phyloP scores from a whole-genome alignment of 2,888 invertebrate genomes.

The Acleris literana region DNA sequence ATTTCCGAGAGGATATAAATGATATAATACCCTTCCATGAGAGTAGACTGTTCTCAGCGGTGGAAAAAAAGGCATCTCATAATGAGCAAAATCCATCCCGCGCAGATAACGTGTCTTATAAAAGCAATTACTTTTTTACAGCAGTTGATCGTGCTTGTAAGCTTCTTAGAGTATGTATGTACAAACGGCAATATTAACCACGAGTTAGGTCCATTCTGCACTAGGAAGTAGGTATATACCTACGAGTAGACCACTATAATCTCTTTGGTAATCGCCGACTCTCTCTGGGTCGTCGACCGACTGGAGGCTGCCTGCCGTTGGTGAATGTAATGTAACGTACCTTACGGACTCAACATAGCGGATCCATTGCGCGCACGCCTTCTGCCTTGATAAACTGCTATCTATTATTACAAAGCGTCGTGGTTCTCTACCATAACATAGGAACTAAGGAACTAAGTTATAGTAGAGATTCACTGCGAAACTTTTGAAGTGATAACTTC shows the following conservation, averaged over 20 bases:
- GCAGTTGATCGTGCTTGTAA: conserved; percentile 20
- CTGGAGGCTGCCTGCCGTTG: conserved; percentile 73
- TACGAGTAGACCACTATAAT: conserved; percentile 58
- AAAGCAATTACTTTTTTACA: conserved; percentile 18
- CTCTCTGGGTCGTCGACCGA: conserved; percentile 74
- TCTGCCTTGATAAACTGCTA: conserved; percentile 68
- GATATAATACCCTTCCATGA: conserved; percentile 9
- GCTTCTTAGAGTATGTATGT: conserved; percentile 4
- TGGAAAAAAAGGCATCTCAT: conserved; percentile 8
- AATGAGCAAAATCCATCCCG: conserved; percentile 16
- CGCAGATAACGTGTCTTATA: conserved; percentile 6
- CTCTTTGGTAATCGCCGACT: conserved; percentile 76
- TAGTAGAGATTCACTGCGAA: conserved; percentile 27
- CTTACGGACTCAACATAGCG: conserved; percentile 59
- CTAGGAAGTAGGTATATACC: conserved; percentile 43
- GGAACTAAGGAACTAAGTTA: too few species aligned
- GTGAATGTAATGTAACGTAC: conserved; percentile 40
- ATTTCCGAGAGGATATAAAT: not conserved
- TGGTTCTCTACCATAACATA: too few species aligned
- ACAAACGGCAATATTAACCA: conserved; percentile 18
- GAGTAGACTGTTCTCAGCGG: conserved; percentile 16
- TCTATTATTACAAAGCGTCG: conserved; percentile 56
- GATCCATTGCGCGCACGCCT: conserved; percentile 67
- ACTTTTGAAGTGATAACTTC: too few species aligned
- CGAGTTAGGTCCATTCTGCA: conserved; percentile 28